A percentile compares a stretch with the other conserved stretches of the same genome.
These are phyloP conservation scores for Sebastes matsubarae DNA, from an alignment of 2,797 vertebrate genomes.

Conservation along the genomic window DNA sequence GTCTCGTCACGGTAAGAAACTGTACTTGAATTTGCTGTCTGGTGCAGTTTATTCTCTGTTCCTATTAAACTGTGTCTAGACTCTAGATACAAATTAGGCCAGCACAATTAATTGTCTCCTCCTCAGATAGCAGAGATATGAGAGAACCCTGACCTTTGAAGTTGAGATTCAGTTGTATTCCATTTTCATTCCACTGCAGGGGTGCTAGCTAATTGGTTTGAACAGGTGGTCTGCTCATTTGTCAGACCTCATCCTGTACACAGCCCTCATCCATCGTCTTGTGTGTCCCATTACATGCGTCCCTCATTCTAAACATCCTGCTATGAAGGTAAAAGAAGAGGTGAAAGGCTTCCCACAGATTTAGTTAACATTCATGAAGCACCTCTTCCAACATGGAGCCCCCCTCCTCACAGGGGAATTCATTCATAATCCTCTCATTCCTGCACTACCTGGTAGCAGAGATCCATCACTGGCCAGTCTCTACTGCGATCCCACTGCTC, in stretches of 20 bases:
- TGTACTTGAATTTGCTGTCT: not conserved
- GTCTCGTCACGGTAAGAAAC: not conserved
- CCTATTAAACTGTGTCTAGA: not conserved
- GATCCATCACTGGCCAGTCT: not conserved
- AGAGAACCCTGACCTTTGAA: constrained; percentile 32
- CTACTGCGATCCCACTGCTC: constrained; percentile 21
- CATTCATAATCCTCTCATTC: constrained; percentile 36
- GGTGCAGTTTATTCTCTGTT: constrained; percentile 5
- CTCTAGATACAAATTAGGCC: constrained; percentile 3
- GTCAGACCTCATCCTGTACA: not conserved
- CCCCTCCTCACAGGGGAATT: not conserved
- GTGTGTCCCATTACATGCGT: not conserved
- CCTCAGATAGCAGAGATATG: constrained; percentile 11
- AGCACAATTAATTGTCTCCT: constrained; percentile 1
- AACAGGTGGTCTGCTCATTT: constrained; percentile 3
- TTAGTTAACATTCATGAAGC: constrained; percentile 24
- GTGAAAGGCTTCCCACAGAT: constrained; percentile 3
- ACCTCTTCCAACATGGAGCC: not conserved
- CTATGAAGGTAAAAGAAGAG: not conserved
- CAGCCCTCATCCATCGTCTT: not conserved
- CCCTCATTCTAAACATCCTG: not conserved
- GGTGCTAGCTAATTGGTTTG: constrained; percentile 19
- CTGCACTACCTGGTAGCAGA: not conserved
- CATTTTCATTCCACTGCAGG: constrained; percentile 31
- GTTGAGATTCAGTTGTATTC: constrained; percentile 9